Conservation (phyloP, 2,888 invertebrate species). For the Chaetogeoica ovagalla region DNA sequence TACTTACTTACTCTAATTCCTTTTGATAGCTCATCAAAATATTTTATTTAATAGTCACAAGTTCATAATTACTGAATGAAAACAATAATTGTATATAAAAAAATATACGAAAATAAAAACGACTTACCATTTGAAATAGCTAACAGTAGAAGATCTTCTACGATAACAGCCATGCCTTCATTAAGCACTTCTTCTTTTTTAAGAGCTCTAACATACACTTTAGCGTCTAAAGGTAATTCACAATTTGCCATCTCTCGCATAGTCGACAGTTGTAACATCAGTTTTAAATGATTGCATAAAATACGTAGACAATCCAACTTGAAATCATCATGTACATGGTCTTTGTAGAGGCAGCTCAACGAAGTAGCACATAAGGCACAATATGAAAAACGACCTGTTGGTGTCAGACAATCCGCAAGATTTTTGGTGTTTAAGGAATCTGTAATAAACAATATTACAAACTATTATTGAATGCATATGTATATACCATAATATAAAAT, state of each 20-base stretch:
- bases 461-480: background rate
- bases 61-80: background rate
- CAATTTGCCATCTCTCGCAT: constrained; percentile 49
- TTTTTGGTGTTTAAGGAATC: constrained; percentile 34
- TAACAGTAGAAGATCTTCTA: constrained; percentile 39
- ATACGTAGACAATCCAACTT: constrained; percentile 36
- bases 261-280: constrained; percentile 46
- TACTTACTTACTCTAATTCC: constrained; percentile 39
- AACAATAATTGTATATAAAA: background rate
- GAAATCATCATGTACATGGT: constrained; percentile 27
- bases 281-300: constrained; percentile 40
- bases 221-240: constrained; percentile 45
- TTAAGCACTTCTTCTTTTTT: constrained; percentile 47
- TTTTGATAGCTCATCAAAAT: constrained; percentile 8
- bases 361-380: constrained; percentile 62
- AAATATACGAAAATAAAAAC: background rate
- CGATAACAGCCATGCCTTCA: constrained; percentile 44
- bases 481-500: background rate
- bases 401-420: constrained; percentile 56
- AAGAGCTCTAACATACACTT: constrained; percentile 42
- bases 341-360: constrained; percentile 60
- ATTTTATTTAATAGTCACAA: constrained; percentile 19
- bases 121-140: constrained; percentile 44
- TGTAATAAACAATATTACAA: constrained; percentile 8
- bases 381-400: constrained; percentile 60